Base-by-base conservation (phyloP, 2,888 invertebrate species). In the Zelleria hepariella region DNA sequence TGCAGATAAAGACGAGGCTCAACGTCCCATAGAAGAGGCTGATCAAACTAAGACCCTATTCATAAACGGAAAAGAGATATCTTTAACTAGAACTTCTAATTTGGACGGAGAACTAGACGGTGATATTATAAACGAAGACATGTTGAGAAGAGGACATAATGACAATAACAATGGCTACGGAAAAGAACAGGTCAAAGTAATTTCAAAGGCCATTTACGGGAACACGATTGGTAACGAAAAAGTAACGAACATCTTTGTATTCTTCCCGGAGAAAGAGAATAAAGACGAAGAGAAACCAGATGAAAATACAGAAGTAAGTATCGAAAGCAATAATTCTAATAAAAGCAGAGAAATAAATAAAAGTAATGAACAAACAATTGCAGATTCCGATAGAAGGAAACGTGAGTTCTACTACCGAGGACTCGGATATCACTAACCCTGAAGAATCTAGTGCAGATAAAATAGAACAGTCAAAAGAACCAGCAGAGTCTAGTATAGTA, bases 221-320 rank as follows among this genome's bases (percentile, higher is more conserved):
- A 79, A 74, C 42, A 66, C 76, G 1, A 63, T 76, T 15, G 75
- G 72, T 0, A 77, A 72, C 21, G 75, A 71, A 0, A 73, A 80
- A 62, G 77, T 81, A 0, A 81, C 78, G 0, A 83, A 84, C 51
- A 67, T 83, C 47, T 84, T 73, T 57, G 69, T 83, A 49, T 80
- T 81, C 54, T 71, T 77, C 59, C 68, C 72, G 2, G 68, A 65
- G 4, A 63, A 70, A 21, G 62, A 68, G 10, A 62, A 51, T 23
- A 58, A 42, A 42, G 32, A 42, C 10, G 32, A 42, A 15, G 32
- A 15, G 2, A 42, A 42, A 23, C 21, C 26, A 49, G 20, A 8
- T 18, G 52, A 52, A 21, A 58, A 42, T 15, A 51, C 10, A 58
- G 21, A 56, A 27, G 21, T 23, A 20, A 56, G n/a, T 32, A 20